Evolutionary conservation across 1,140 invertebrate genomes (phyloP).

Genomic region (Procambarus virginalis): DNA sequence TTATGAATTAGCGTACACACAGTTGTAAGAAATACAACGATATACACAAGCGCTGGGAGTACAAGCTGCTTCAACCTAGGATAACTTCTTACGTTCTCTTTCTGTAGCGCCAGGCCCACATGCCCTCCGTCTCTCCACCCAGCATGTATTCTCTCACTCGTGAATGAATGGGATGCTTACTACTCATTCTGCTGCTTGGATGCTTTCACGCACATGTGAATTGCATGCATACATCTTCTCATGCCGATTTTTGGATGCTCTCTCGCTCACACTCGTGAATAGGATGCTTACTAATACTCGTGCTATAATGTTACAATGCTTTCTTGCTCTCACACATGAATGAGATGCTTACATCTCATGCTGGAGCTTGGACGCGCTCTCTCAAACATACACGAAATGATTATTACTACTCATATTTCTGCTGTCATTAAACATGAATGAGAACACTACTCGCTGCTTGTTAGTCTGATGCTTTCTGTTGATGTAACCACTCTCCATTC

Average conservation of each 20-base stretch:
- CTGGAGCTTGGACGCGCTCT: no score
- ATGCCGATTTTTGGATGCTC: neutral
- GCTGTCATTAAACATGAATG: no score
- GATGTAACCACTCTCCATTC: neutral
- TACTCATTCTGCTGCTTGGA: neutral
- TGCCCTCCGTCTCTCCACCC: neutral
- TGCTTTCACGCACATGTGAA: no score
- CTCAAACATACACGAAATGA: no score
- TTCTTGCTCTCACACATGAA: neutral
- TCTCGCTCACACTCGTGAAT: neutral
- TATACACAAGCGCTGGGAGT: conserved; percentile 57
- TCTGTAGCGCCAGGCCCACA: neutral
- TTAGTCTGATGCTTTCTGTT: neutral
- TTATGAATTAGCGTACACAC: conserved; percentile 64
- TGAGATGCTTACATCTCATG: no score
- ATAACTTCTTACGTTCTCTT: conserved; percentile 22
- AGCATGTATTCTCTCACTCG: neutral
- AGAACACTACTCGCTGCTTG: no score
- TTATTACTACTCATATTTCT: no score
- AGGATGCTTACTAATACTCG: neutral
- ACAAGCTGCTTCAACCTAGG: conserved; percentile 55
- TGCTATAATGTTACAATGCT: neutral
- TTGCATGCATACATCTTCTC: no score
- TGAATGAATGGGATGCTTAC: neutral
- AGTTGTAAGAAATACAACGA: conserved; percentile 64